A percentile compares a stretch with the other conserved stretches of the same genome.
Conservation (phyloP, 2,888 invertebrate species). For the Chloromyia formosa region DNA sequence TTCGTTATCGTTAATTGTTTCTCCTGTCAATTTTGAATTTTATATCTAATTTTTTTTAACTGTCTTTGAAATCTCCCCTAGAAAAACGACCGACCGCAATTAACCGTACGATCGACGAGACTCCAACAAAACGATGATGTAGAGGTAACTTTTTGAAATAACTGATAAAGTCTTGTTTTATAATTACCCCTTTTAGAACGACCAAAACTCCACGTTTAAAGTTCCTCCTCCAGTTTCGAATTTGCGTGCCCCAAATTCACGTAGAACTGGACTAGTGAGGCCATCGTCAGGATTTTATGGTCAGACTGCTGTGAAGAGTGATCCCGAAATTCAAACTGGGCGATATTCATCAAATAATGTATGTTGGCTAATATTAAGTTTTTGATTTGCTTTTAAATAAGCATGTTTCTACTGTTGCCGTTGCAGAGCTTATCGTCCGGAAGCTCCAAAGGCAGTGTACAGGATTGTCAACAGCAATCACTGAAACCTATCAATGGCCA, state of each 20-base stretch:
- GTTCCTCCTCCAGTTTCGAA: conserved; percentile 59
- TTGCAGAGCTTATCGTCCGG: conserved; percentile 61
- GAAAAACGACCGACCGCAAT: conserved; percentile 27
- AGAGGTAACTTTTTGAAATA: conserved; percentile 45
- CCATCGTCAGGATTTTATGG: conserved; percentile 63
- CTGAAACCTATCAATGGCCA: conserved; percentile 45
- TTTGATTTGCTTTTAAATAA: neutral
- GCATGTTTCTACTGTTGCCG: neutral
- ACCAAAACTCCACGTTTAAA: conserved; percentile 58
- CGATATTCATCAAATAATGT: conserved; percentile 59
- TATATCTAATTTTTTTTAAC: neutral
- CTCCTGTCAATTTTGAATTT: neutral
- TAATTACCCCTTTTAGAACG: conserved; percentile 50
- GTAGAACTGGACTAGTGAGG: conserved; percentile 59
- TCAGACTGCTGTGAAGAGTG: conserved; percentile 55
- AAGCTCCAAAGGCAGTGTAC: conserved; percentile 59
- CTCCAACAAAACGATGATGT: conserved; percentile 42
- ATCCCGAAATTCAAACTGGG: conserved; percentile 57
- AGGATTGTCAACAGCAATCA: conserved; percentile 29
- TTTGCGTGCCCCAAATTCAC: conserved; percentile 53
- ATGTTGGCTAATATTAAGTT: conserved; percentile 43
- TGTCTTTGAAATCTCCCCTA: neutral
- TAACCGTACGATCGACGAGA: conserved; percentile 45
- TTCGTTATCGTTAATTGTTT: too few relatives aligned
- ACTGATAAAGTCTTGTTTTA: neutral